phyloP scores from a whole-genome alignment of 1,140 invertebrate genomes.

The Ptiloglossa arizonensis region DNA sequence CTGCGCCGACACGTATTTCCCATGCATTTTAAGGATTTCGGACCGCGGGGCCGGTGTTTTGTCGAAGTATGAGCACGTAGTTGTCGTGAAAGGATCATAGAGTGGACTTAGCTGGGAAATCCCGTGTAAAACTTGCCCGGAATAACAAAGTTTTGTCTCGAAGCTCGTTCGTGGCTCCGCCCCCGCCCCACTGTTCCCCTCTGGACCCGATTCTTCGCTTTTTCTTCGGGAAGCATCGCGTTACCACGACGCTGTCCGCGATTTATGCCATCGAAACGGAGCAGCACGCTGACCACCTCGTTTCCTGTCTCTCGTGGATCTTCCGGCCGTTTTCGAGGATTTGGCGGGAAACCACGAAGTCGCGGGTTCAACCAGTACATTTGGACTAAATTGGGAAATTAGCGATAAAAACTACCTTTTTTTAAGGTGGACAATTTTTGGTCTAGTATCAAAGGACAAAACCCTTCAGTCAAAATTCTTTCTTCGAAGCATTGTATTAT shows the following conservation, averaged over 20 bases:
- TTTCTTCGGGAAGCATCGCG: not conserved
- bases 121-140: constrained; percentile 80
- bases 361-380: no score
- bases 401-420: no score
- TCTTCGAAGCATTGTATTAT: no score
- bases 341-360: no score
- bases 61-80: constrained; percentile 81
- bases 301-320: not conserved
- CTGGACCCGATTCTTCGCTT: not conserved
- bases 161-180: not conserved
- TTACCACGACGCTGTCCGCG: not conserved
- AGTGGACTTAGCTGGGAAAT: constrained; percentile 80
- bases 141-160: constrained; percentile 79
- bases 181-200: not conserved
- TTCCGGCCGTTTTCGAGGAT: not conserved
- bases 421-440: no score
- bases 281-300: not conserved
- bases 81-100: constrained; percentile 81
- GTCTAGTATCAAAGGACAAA: no score
- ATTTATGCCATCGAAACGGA: constrained; percentile 34
- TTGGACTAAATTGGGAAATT: no score
- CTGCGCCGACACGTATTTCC: constrained; percentile 77
- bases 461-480: no score
- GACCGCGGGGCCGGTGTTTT: constrained; percentile 77
- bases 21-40: constrained; percentile 80